These are phyloP conservation scores for Falco punctatus DNA, from an alignment of 2,113 vertebrate genomes.

Conservation along the genomic window DNA sequence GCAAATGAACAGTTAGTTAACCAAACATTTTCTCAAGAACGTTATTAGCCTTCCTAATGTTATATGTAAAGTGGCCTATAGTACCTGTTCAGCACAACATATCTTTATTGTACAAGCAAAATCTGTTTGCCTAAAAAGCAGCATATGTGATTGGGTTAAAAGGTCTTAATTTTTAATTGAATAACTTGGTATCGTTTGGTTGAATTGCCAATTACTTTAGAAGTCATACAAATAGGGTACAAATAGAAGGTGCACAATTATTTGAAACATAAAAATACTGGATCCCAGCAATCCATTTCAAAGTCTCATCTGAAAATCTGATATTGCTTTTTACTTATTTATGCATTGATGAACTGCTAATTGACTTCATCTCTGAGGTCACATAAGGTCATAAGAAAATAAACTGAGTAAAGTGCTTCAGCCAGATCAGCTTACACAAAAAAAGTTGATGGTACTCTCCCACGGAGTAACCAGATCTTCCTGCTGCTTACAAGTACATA, in stretches of 20 bases:
- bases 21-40: conserved; percentile 27
- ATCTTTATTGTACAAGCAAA: conserved; percentile 81
- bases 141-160: conserved; percentile 41
- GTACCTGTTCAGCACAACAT: conserved; percentile 79
- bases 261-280: conserved; percentile 15
- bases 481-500: background rate
- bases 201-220: conserved; percentile 58
- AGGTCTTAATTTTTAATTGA: conserved; percentile 42
- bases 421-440: conserved; percentile 57
- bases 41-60: conserved; percentile 1
- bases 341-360: conserved; percentile 65
- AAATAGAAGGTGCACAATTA: conserved; percentile 39
- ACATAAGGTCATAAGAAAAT: conserved; percentile 67
- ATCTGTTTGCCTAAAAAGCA: conserved; percentile 73
- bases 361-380: conserved; percentile 71
- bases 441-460: background rate
- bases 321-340: conserved; percentile 46
- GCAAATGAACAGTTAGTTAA: conserved; percentile 22
- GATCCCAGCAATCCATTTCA: conserved; percentile 38
- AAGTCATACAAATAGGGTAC: conserved; percentile 14
- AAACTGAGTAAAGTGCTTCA: conserved; percentile 70
- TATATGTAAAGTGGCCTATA: conserved; percentile 65
- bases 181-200: conserved; percentile 49
- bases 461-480: background rate
- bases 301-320: conserved; percentile 24